These are phyloP conservation scores for Saimiri boliviensis DNA, from an alignment of 2,113 vertebrate genomes.

Conservation along the genomic window DNA sequence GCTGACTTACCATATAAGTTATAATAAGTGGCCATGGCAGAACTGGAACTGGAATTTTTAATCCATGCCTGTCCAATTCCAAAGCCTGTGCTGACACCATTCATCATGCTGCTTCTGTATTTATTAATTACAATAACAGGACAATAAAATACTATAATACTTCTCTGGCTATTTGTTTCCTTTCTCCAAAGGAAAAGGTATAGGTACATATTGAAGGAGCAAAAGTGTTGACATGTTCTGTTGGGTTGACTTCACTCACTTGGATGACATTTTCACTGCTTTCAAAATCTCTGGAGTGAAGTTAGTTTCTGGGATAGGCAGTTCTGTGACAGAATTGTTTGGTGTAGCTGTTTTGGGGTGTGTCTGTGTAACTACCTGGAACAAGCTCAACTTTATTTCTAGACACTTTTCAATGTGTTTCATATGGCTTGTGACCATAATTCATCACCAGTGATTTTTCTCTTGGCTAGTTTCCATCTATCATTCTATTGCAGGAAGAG, in stretches of 20 bases:
- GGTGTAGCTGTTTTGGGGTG: slow-evolving; percentile 23
- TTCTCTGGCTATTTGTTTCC: neutral
- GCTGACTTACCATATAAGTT: neutral
- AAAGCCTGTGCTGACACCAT: neutral
- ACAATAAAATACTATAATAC: neutral
- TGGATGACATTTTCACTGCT: neutral
- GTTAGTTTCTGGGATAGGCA: neutral
- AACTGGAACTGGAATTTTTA: neutral
- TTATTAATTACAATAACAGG: neutral
- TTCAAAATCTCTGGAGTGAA: neutral
- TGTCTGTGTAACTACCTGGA: slow-evolving; percentile 55
- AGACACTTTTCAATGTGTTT: slow-evolving; percentile 67
- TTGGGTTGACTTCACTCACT: neutral
- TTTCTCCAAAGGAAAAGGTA: neutral
- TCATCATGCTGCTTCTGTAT: neutral
- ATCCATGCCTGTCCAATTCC: neutral
- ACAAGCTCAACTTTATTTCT: slow-evolving; percentile 75
- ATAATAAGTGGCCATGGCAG: neutral
- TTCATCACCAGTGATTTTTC: slow-evolving; percentile 75
- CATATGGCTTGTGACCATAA: slow-evolving; percentile 67
- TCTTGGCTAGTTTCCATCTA: slow-evolving; percentile 75
- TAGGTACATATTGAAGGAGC: neutral
- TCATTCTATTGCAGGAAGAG: slow-evolving; percentile 78
- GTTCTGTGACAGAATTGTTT: slow-evolving; percentile 27
- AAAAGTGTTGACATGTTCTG: neutral